Percentiles rank a stretch among this genome's conserved stretches.
phyloP scores from a whole-genome alignment of 2,888 invertebrate genomes.

The Nomada flava region DNA sequence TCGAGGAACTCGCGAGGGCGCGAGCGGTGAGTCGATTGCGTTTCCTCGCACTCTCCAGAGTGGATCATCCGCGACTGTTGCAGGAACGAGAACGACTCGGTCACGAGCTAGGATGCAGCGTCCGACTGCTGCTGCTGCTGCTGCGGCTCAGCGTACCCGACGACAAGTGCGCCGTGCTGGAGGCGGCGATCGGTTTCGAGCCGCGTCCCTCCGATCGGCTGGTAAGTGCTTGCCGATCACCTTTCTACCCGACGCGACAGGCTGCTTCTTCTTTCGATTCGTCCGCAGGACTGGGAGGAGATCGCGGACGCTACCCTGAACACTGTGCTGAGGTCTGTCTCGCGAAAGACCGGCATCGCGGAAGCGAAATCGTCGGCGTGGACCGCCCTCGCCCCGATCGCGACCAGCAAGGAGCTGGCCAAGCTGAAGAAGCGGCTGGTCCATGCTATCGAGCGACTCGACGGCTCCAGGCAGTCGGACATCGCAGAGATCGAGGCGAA shows the following conservation, averaged over 20 bases:
- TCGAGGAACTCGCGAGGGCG: slow-evolving; percentile 75
- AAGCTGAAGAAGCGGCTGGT: slow-evolving; percentile 79
- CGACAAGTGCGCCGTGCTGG: slow-evolving; percentile 76
- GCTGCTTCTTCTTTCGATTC: neutral
- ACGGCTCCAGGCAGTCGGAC: slow-evolving; percentile 64
- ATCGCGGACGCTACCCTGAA: slow-evolving; percentile 88
- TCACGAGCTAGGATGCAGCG: slow-evolving; percentile 72
- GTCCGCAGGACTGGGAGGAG: slow-evolving; percentile 91
- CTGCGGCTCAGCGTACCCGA: slow-evolving; percentile 73
- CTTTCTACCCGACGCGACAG: neutral
- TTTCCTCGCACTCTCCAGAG: neutral
- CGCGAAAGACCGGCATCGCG: slow-evolving; percentile 85
- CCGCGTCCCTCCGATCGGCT: slow-evolving; percentile 75
- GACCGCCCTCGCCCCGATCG: slow-evolving; percentile 79
- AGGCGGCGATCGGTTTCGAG: slow-evolving; percentile 78
- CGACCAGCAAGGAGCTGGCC: slow-evolving; percentile 71
- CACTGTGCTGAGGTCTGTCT: slow-evolving; percentile 87
- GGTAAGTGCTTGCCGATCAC: slow-evolving; percentile 68
- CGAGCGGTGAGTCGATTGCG: slow-evolving; percentile 69
- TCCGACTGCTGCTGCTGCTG: slow-evolving; percentile 75
- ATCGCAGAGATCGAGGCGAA: slow-evolving; percentile 71
- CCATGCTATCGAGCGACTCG: slow-evolving; percentile 76
- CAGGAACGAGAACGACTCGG: slow-evolving; percentile 76
- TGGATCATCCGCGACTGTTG: slow-evolving; percentile 11
- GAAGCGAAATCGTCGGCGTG: slow-evolving; percentile 84